Conservation (phyloP, 2,113 vertebrate species). For the Tetraodon nigroviridis region DNA sequence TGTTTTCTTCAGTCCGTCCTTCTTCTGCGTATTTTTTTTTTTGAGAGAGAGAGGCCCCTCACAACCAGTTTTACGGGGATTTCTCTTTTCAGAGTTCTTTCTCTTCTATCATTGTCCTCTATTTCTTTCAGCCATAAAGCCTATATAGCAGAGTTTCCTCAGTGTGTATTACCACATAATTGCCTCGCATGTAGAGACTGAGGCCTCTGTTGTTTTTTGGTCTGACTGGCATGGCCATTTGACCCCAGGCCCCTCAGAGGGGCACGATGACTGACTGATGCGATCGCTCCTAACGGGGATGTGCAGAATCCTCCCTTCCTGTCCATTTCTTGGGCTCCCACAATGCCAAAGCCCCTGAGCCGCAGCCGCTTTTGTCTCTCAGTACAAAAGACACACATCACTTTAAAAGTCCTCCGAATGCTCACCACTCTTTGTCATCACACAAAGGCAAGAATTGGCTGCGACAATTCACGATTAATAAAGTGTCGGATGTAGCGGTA, state of each 20-base stretch:
- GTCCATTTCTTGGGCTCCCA: constrained; percentile 52
- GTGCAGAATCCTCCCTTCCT: constrained; percentile 46
- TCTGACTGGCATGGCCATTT: constrained; percentile 68
- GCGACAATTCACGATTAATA: constrained; percentile 33
- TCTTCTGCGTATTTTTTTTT: constrained; percentile 67
- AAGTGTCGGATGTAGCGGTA: constrained; percentile 17
- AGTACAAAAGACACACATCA: constrained; percentile 69
- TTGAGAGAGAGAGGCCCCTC: constrained; percentile 36
- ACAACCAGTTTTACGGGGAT: constrained; percentile 38
- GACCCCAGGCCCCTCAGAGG: constrained; percentile 44
- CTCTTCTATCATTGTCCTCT: constrained; percentile 23
- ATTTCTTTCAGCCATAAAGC: constrained; percentile 20
- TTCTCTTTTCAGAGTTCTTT: constrained; percentile 31
- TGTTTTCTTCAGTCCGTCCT: constrained; percentile 29
- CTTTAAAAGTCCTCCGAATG: constrained; percentile 70
- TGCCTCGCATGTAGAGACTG: constrained; percentile 18
- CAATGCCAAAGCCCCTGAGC: constrained; percentile 62
- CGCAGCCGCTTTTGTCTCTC: constrained; percentile 65
- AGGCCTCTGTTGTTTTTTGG: constrained; percentile 50
- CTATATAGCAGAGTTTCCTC: constrained; percentile 10
- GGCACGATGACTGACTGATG: constrained; percentile 59
- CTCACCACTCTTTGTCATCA: constrained; percentile 68
- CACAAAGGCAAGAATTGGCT: constrained; percentile 53
- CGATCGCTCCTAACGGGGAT: constrained; percentile 48
- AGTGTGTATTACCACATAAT: constrained; percentile 32